Conservation (phyloP, 1,140 invertebrate species). For the Micrasema longulum region DNA sequence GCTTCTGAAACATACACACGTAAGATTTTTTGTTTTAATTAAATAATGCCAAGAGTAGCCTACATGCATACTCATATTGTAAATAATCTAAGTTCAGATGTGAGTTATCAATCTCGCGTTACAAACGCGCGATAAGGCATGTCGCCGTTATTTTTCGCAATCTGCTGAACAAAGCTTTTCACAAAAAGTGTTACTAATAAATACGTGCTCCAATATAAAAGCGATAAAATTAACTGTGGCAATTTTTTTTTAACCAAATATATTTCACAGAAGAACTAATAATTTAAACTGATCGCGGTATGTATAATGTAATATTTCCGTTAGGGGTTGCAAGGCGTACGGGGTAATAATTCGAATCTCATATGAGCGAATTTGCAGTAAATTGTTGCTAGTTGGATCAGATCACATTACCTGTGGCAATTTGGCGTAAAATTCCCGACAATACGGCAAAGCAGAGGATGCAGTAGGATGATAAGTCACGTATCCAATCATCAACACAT, state of each 20-base stretch:
- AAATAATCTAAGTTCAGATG: too few species aligned
- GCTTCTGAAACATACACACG: too few species aligned
- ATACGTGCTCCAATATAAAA: not conserved
- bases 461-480: constrained; percentile 50
- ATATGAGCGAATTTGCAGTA: constrained; percentile 18
- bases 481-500: constrained; percentile 53
- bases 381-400: constrained; percentile 10
- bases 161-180: too few species aligned
- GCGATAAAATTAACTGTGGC: not conserved
- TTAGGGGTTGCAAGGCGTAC: too few species aligned
- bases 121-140: constrained; percentile 20
- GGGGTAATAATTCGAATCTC: not conserved
- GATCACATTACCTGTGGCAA: constrained; percentile 38
- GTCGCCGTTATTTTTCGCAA: not conserved
- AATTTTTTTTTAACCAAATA: too few species aligned
- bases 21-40: too few species aligned
- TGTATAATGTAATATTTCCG: too few species aligned
- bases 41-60: too few species aligned
- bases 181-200: too few species aligned
- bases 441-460: constrained; percentile 24
- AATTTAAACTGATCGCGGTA: too few species aligned
- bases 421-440: constrained; percentile 46
- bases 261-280: too few species aligned
- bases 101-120: not conserved
- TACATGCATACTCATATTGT: too few species aligned